Evolutionary conservation across 2,113 vertebrate genomes (phyloP).

Genomic region (Pangasianodon hypophthalmus): DNA sequence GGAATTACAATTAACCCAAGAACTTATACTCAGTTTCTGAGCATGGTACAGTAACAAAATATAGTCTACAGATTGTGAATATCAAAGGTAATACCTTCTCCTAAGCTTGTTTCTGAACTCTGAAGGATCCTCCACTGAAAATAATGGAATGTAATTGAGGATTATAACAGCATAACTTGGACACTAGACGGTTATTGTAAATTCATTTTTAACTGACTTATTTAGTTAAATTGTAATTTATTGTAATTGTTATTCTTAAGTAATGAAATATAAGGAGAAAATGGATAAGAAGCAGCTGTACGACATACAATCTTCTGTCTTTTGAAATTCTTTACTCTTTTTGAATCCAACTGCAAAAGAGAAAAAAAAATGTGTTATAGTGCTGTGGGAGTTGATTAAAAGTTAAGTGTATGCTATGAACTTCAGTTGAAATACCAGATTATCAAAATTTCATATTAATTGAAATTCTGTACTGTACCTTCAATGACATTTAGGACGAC

Average conservation of each 20-base stretch:
- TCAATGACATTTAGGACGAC: slow-evolving; percentile 81
- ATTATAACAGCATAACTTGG: neutral
- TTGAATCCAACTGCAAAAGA: slow-evolving; percentile 84
- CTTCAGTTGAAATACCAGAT: neutral
- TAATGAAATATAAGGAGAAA: neutral
- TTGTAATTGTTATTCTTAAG: neutral
- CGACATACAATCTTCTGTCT: slow-evolving; percentile 60
- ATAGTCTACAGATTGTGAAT: neutral
- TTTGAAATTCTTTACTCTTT: slow-evolving; percentile 72
- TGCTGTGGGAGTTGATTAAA: neutral
- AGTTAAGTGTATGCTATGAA: neutral
- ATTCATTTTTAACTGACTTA: neutral
- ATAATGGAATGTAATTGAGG: neutral
- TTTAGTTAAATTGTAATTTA: neutral
- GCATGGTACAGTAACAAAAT: no score
- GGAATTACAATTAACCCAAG: neutral
- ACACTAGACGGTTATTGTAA: neutral
- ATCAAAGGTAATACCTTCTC: slow-evolving; percentile 76
- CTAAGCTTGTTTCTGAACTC: slow-evolving; percentile 78
- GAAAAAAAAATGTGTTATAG: slow-evolving; percentile 10
- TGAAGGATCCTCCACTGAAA: slow-evolving; percentile 61
- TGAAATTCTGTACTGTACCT: slow-evolving; percentile 69
- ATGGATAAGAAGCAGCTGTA: neutral
- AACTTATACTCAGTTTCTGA: neutral
- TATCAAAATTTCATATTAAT: neutral